A percentile compares a stretch with the other conserved stretches of the same genome.
Evolutionary conservation across 1,140 invertebrate genomes (phyloP).

Genomic region (Neodiprion virginianus): DNA sequence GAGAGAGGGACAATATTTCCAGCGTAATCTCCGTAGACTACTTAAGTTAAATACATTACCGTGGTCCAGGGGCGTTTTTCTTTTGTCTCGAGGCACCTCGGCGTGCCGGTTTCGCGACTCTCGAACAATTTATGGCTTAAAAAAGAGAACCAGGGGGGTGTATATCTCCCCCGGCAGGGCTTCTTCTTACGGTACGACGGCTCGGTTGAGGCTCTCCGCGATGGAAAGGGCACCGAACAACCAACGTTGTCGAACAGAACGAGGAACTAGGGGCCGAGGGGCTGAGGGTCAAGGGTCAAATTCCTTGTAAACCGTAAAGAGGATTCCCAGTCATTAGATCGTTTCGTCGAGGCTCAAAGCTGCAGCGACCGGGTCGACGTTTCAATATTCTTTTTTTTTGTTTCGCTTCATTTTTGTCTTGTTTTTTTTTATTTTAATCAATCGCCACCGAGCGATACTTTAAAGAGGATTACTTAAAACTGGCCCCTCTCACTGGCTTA

Average conservation of each 20-base stretch:
- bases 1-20: conserved; percentile 50
- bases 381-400: background rate
- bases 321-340: conserved; percentile 61
- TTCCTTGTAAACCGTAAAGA: conserved; percentile 63
- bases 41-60: conserved; percentile 59
- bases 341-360: conserved; percentile 43
- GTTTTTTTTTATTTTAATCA: background rate
- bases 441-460: background rate
- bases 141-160: conserved; percentile 36
- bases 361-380: background rate
- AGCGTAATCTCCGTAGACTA: conserved; percentile 51
- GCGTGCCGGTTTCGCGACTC: conserved; percentile 42
- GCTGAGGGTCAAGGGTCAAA: conserved; percentile 48
- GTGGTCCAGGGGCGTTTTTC: conserved; percentile 49
- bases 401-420: background rate
- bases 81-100: conserved; percentile 56
- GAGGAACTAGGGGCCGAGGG: conserved; percentile 13
- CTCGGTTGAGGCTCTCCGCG: too few species aligned
- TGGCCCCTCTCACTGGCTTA: background rate
- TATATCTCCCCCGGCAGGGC: background rate
- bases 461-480: background rate
- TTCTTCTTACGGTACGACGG: background rate
- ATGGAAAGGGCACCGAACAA: background rate
- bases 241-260: background rate
- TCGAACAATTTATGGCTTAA: conserved; percentile 56